These are phyloP conservation scores for Hedychridium roseum DNA, from an alignment of 2,888 invertebrate species.

Conservation along the genomic window DNA sequence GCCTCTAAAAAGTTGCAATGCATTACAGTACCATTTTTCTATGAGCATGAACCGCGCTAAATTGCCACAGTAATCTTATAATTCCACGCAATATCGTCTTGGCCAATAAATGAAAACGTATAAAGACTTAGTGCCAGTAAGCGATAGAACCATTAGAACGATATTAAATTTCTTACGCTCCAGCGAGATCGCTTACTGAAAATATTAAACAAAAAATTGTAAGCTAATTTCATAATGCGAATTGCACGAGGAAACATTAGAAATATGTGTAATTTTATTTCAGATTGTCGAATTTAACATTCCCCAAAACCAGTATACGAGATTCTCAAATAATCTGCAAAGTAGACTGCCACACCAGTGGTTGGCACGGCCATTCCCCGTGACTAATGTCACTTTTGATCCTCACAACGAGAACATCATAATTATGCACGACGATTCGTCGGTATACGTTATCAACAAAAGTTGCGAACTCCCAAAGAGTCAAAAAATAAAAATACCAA, in stretches of 20 bases:
- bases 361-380: slow-evolving; percentile 68
- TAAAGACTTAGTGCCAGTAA: too few species aligned
- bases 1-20: slow-evolving; percentile 33
- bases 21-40: too few species aligned
- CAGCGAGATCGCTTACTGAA: too few species aligned
- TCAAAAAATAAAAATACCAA: slow-evolving; percentile 60
- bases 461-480: slow-evolving; percentile 62
- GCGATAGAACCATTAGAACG: too few species aligned
- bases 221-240: too few species aligned
- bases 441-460: slow-evolving; percentile 71
- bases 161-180: too few species aligned
- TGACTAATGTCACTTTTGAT: slow-evolving; percentile 72
- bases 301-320: slow-evolving; percentile 69
- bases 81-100: slow-evolving; percentile 19
- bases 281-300: slow-evolving; percentile 82
- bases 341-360: slow-evolving; percentile 68
- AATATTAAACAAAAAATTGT: too few species aligned
- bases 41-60: slow-evolving; percentile 27
- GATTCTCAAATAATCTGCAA: slow-evolving; percentile 70
- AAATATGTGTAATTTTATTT: slow-evolving; percentile 44
- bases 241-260: too few species aligned
- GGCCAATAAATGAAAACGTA: slow-evolving; percentile 26
- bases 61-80: slow-evolving; percentile 26
- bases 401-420: slow-evolving; percentile 71
- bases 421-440: slow-evolving; percentile 77